phyloP scores from a whole-genome alignment of 2,888 invertebrate genomes.

The Amblyjoppa proteus region DNA sequence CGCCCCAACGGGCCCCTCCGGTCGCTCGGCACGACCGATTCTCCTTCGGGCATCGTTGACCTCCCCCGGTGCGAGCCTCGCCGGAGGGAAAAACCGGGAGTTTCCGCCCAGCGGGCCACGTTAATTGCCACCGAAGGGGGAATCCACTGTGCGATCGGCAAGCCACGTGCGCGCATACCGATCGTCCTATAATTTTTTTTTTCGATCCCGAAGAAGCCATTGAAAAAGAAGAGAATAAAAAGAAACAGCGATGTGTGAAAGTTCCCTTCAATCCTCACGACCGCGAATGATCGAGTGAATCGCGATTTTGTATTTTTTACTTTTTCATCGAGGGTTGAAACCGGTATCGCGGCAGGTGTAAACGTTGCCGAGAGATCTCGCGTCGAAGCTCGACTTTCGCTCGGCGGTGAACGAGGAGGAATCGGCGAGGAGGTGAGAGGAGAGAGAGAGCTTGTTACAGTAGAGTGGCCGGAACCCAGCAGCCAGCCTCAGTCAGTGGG shows the following conservation, averaged over 20 bases:
- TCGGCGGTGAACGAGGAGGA: neutral
- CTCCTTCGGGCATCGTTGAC: neutral
- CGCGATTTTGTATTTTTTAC: neutral
- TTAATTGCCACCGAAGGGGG: neutral
- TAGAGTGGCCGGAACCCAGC: constrained; percentile 49
- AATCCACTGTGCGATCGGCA: neutral
- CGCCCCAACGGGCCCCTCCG: neutral
- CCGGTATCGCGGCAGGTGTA: neutral
- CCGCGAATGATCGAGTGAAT: neutral
- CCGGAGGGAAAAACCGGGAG: neutral
- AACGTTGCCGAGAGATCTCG: neutral
- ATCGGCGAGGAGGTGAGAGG: constrained; percentile 30
- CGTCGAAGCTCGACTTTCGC: constrained; percentile 35
- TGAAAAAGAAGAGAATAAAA: too few relatives aligned
- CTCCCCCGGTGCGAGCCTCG: neutral
- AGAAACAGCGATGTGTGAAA: neutral
- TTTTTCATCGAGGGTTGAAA: constrained; percentile 3
- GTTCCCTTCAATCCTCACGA: neutral
- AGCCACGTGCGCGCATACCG: neutral
- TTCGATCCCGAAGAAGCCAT: neutral
- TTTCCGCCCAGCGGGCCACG: neutral
- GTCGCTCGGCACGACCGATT: neutral
- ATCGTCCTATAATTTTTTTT: neutral
- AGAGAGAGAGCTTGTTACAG: constrained; percentile 53
- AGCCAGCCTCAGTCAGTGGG: constrained; percentile 63